Evolutionary conservation across 2,888 invertebrate genomes (phyloP).

Genomic region (Mylabris sibirica): DNA sequence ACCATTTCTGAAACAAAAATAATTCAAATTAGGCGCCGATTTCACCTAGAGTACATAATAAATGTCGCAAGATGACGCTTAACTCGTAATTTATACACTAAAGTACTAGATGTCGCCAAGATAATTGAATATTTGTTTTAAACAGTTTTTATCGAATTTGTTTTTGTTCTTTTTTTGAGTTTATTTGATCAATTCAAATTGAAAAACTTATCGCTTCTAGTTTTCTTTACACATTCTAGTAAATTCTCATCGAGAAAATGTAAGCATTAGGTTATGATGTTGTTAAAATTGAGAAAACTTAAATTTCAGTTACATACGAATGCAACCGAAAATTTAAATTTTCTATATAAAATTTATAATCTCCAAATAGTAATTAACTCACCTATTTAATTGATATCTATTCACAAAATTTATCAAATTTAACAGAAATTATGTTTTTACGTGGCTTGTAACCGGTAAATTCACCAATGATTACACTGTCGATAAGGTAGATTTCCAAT

Average conservation of each 20-base stretch:
- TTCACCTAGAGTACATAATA: not conserved
- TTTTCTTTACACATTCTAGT: too few relatives aligned
- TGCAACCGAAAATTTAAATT: not conserved
- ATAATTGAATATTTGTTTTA: not conserved
- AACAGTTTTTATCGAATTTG: not conserved
- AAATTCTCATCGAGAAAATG: not conserved
- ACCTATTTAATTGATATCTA: not conserved
- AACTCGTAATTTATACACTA: not conserved
- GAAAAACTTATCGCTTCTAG: too few relatives aligned
- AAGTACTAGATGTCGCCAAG: not conserved
- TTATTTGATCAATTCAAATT: too few relatives aligned
- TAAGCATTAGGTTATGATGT: not conserved
- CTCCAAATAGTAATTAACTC: not conserved
- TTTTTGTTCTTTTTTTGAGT: too few relatives aligned
- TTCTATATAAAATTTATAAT: not conserved
- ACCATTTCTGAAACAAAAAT: conserved; percentile 72
- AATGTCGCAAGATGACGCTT: not conserved
- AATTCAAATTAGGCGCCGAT: not conserved
- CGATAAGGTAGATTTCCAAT: not conserved
- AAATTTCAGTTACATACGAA: not conserved
- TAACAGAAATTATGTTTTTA: not conserved
- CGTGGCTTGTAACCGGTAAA: conserved; percentile 6
- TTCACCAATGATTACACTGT: not conserved
- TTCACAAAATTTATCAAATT: not conserved
- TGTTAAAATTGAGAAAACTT: too few relatives aligned